These are phyloP conservation scores for Diarsia rubi DNA, from an alignment of 2,888 invertebrate genomes.

Conservation along the genomic window DNA sequence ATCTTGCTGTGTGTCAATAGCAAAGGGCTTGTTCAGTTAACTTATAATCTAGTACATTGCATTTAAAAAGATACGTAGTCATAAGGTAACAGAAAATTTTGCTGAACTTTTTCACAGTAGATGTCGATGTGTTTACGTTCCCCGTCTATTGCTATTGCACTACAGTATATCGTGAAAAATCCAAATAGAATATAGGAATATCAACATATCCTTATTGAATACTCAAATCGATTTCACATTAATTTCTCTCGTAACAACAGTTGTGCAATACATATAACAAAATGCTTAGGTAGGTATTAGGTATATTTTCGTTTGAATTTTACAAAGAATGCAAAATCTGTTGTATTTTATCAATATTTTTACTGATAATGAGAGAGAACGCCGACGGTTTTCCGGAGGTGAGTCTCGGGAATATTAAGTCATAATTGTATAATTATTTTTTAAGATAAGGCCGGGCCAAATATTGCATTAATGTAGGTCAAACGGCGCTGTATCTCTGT, in stretches of 20 bases:
- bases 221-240: conserved; percentile 88
- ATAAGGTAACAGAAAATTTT: conserved; percentile 78
- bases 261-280: conserved; percentile 90
- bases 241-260: conserved; percentile 85
- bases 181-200: conserved; percentile 86
- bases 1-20: conserved; percentile 87
- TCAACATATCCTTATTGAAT: conserved; percentile 89
- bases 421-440: conserved; percentile 89
- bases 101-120: conserved; percentile 79
- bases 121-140: conserved; percentile 69
- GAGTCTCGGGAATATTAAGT: conserved; percentile 84
- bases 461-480: conserved; percentile 90
- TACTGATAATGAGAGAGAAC: conserved; percentile 81
- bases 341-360: conserved; percentile 90
- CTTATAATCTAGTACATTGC: conserved; percentile 84
- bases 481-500: conserved; percentile 84
- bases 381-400: conserved; percentile 75
- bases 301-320: conserved; percentile 89
- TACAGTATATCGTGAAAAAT: conserved; percentile 82
- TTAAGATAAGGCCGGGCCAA: conserved; percentile 90
- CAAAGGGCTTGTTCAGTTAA: conserved; percentile 80
- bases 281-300: conserved; percentile 89
- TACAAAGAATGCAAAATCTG: conserved; percentile 88
- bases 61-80: conserved; percentile 86
- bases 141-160: conserved; percentile 84